Percentiles rank a stretch among this genome's conserved stretches.
phyloP scores from a whole-genome alignment of 2,888 invertebrate species.

The Cremastinae sp. region DNA sequence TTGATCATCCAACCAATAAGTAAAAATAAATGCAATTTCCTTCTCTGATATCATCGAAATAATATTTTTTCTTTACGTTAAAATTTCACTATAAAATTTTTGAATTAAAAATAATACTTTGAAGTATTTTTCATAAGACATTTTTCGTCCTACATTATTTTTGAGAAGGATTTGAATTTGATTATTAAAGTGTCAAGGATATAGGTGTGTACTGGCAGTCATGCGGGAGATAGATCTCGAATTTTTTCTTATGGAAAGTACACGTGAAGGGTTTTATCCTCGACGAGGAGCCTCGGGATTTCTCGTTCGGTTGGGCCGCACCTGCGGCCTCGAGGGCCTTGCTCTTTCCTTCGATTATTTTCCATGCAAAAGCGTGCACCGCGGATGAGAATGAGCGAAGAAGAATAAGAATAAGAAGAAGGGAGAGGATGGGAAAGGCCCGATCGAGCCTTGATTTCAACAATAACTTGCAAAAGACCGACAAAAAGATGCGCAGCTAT shows the following conservation, averaged over 20 bases:
- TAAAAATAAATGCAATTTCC: too few relatives aligned
- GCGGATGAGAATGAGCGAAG: conserved; percentile 13
- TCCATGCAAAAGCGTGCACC: background rate
- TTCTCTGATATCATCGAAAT: too few relatives aligned
- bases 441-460: conserved; percentile 12
- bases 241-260: background rate
- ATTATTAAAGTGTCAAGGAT: background rate
- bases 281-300: conserved; percentile 39
- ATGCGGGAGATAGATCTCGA: background rate
- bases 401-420: too few relatives aligned
- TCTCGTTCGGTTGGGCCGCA: conserved; percentile 54
- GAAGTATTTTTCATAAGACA: too few relatives aligned
- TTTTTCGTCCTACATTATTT: conserved; percentile 25
- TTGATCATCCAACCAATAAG: too few relatives aligned
- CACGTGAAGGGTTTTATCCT: conserved; percentile 18
- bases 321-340: conserved; percentile 53
- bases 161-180: conserved; percentile 54
- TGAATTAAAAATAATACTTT: too few relatives aligned
- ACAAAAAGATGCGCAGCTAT: too few relatives aligned
- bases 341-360: conserved; percentile 13
- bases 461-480: too few relatives aligned
- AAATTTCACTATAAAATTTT: too few relatives aligned
- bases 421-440: conserved; percentile 48
- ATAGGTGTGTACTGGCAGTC: background rate
- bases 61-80: too few relatives aligned